Evolutionary conservation across 2,888 invertebrate genomes (phyloP), one percentile per base, ranked within the genome.

Genomic region (Apodemia zela): DNA sequence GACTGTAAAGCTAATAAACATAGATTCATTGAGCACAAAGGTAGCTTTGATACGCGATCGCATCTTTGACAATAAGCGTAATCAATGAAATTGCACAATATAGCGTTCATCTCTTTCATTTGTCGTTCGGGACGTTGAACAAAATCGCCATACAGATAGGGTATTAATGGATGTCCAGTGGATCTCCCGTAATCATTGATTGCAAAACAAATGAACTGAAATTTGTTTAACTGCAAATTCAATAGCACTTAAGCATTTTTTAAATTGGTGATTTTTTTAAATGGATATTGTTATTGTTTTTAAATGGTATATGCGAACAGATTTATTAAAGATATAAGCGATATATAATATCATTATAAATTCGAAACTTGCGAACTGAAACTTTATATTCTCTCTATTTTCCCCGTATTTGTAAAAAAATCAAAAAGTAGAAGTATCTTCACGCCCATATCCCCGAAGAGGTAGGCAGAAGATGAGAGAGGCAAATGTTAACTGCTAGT

Each of bases 401-500:
- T 25, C 25, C 2, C 25, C 4, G 4, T 4, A 25, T 25, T 1
- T n/a, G n/a, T n/a, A n/a, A n/a, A n/a, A n/a, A n/a, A n/a, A n/a
- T n/a, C n/a, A n/a, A n/a, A n/a, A n/a, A n/a, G n/a, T n/a, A n/a
- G n/a, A n/a, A n/a, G n/a, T n/a, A n/a, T n/a, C n/a, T n/a, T n/a
- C n/a, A n/a, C n/a, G n/a, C n/a, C n/a, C n/a, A n/a, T n/a, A n/a
- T n/a, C n/a, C n/a, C n/a, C n/a, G n/a, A n/a, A n/a, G n/a, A n/a
- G n/a, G n/a, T n/a, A n/a, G n/a, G n/a, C n/a, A n/a, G n/a, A n/a
- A n/a, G n/a, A n/a, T n/a, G n/a, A n/a, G n/a, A n/a, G n/a, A n/a
- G n/a, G 92, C 72, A 92, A 92, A 82, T 92, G 92, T 77, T 75
- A 66, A 72, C 42, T 35, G 3, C 10, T 42, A 60, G 45, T 42